Conservation (phyloP, 2,113 vertebrate genomes). For the Agapornis roseicollis region DNA sequence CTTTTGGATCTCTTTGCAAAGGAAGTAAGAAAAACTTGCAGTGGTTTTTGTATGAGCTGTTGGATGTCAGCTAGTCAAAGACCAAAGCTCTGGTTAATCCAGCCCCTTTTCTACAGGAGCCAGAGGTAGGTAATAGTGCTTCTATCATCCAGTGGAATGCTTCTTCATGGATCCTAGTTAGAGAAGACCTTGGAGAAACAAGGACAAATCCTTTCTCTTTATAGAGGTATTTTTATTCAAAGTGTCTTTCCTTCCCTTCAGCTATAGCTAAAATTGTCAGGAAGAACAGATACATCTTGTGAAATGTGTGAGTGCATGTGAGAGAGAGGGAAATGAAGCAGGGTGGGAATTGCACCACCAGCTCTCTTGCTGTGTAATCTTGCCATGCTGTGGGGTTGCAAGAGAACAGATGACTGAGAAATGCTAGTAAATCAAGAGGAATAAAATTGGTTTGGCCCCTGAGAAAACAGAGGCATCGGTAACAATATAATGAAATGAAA, state of each 20-base stretch:
- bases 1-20: not conserved
- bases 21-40: not conserved
- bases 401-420: conserved; percentile 8
- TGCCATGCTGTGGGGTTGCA: not conserved
- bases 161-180: not conserved
- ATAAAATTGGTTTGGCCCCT: not conserved
- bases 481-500: conserved; percentile 19
- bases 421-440: not conserved
- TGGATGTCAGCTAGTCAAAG: not conserved
- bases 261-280: conserved; percentile 43
- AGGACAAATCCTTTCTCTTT: conserved; percentile 6
- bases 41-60: not conserved
- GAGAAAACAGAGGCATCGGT: not conserved
- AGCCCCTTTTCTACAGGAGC: not conserved
- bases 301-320: not conserved
- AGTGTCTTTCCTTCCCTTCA: conserved; percentile 37
- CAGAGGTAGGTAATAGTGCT: not conserved
- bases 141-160: not conserved
- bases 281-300: conserved; percentile 42
- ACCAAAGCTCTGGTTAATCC: not conserved
- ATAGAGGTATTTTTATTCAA: conserved; percentile 49
- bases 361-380: conserved; percentile 7
- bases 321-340: not conserved
- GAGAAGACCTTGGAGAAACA: conserved; percentile 17
- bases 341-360: not conserved